These are phyloP conservation scores for Aphrophora alni DNA, from an alignment of 2,888 invertebrate genomes.

Conservation along the genomic window DNA sequence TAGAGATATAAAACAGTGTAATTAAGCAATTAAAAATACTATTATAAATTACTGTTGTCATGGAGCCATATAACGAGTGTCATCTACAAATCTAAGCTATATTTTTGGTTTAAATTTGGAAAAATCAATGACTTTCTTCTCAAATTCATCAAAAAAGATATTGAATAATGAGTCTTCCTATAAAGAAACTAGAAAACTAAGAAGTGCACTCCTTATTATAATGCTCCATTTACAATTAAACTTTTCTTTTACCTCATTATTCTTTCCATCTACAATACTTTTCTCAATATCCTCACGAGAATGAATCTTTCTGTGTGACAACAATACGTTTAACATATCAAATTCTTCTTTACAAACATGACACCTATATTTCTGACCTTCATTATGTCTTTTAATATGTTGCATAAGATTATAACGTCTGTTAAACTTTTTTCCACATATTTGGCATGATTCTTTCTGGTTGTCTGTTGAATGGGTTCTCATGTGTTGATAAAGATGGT, in stretches of 20 bases:
- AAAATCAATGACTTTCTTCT: too few relatives aligned
- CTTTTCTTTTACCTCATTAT: neutral
- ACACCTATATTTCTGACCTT: conserved; percentile 53
- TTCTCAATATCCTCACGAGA: conserved; percentile 13
- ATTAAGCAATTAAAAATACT: too few relatives aligned
- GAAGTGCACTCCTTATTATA: too few relatives aligned
- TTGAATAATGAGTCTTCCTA: too few relatives aligned
- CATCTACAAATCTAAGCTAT: too few relatives aligned
- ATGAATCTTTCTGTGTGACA: conserved; percentile 28
- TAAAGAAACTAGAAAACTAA: too few relatives aligned
- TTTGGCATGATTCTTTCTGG: conserved; percentile 52
- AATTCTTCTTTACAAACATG: conserved; percentile 21
- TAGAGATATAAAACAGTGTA: too few relatives aligned
- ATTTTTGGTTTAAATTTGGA: too few relatives aligned
- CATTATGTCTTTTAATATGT: conserved; percentile 55
- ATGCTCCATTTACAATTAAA: too few relatives aligned
- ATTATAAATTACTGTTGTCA: too few relatives aligned
- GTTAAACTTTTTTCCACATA: conserved; percentile 55
- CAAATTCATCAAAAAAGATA: too few relatives aligned
- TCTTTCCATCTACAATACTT: neutral
- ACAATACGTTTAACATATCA: conserved; percentile 12
- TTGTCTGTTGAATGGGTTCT: conserved; percentile 53
- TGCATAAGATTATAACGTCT: conserved; percentile 56
- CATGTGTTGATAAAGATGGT: conserved; percentile 55
- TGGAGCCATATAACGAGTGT: too few relatives aligned